Base-by-base conservation (phyloP, 2,888 invertebrate genomes). In the Melinopterus prodromus region DNA sequence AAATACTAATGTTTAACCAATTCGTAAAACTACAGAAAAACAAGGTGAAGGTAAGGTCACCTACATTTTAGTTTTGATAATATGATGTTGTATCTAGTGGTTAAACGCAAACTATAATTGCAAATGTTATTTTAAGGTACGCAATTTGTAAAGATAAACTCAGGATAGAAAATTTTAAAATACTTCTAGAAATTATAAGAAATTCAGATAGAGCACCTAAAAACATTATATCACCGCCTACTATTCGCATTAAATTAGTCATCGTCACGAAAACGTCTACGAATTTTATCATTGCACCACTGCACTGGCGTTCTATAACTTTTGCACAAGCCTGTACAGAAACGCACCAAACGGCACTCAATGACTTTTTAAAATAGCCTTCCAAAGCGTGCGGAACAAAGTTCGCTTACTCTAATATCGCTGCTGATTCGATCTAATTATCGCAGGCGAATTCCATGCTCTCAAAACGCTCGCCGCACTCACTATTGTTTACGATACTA, bases 401-500 rank as follows among this genome's bases (percentile, higher is more conserved):
- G 53, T 53, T 53, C 53, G 53, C 53, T 53, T 53, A 53, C 53
- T 53, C 53, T 53, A 26, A 12, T 53, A 53, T 53, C 53, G 53
- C 53, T 12, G 53, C 12, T 53, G 53, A 53, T 53, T 53, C 53
- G 53, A 53, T 53, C 53, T 53, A 53, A 53, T 53, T 53, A 53
- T 53, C 53, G 53, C 53, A 53, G 12, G 9, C 53, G 53, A 53
- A 53, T 53, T 53, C 53, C 53, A 53, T 53, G 12, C 53, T 53
- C 53, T 53, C 7, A 53, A 53, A 26, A 26, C 26, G 26, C 26
- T 26, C 53, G 53, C 5, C 53, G 53, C 53, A 53, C 53, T 53
- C 53, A 53, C 53, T 53, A 53, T 53, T 53, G 53, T 53, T 53
- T 53, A 53, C 53, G 53, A 53, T 53, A 53, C 53, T 53, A 53